Conservation (phyloP, 2,797 vertebrate genomes). For the Odontamblyopus lacepedii region DNA sequence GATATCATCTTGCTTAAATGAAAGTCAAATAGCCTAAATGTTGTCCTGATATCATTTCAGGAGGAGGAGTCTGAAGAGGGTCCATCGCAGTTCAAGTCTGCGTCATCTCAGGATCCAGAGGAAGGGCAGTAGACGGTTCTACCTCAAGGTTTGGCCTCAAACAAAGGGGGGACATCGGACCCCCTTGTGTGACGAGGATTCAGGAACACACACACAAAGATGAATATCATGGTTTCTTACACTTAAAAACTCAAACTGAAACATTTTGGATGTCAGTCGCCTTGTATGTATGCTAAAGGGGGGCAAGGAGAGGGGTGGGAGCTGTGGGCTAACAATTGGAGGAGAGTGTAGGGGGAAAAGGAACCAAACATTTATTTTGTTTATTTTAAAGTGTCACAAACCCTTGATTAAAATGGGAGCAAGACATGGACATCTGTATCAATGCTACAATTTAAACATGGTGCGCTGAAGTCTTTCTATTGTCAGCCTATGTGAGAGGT, state of each 20-base stretch:
- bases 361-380: slow-evolving; percentile 44
- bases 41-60: slow-evolving; percentile 4
- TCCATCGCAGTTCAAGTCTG: slow-evolving; percentile 53
- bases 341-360: slow-evolving; percentile 37
- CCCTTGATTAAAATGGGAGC: slow-evolving; percentile 49
- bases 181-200: slow-evolving; percentile 66
- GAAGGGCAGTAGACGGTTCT: slow-evolving; percentile 73
- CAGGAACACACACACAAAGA: slow-evolving; percentile 60
- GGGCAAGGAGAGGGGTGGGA: slow-evolving; percentile 34
- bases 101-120: slow-evolving; percentile 63
- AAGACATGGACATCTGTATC: slow-evolving; percentile 43
- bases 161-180: slow-evolving; percentile 50
- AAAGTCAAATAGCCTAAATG: not conserved
- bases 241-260: slow-evolving; percentile 20
- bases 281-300: slow-evolving; percentile 9
- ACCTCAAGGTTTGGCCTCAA: slow-evolving; percentile 75
- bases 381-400: slow-evolving; percentile 48
- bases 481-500: slow-evolving; percentile 46
- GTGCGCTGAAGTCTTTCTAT: slow-evolving; percentile 60
- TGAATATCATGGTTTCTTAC: slow-evolving; percentile 45
- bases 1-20: not conserved
- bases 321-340: slow-evolving; percentile 30
- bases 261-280: slow-evolving; percentile 19
- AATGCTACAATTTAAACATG: slow-evolving; percentile 48
- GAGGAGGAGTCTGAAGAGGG: slow-evolving; percentile 67